Percentiles rank a stretch among this genome's conserved stretches.
Evolutionary conservation across 1,140 invertebrate species (phyloP).

Genomic region (Pteromalus puparum): DNA sequence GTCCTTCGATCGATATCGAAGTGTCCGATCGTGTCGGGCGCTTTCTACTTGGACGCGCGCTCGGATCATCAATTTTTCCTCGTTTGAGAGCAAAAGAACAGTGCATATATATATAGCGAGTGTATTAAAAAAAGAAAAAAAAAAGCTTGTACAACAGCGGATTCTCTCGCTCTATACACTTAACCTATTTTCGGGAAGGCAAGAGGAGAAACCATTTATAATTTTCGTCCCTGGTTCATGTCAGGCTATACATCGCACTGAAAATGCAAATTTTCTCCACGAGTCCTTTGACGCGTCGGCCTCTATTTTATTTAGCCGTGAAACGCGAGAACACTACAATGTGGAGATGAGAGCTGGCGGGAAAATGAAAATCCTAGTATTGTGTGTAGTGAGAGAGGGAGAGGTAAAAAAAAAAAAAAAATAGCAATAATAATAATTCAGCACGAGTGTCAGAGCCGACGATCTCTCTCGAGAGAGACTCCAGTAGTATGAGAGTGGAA

Average conservation of each 20-base stretch:
- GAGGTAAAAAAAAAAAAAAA: neutral
- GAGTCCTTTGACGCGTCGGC: neutral
- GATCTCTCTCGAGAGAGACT: neutral
- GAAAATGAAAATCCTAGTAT: neutral
- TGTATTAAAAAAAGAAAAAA: slow-evolving; percentile 1
- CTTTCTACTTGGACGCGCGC: neutral
- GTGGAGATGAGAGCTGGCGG: neutral
- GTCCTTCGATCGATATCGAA: no score
- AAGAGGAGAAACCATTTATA: slow-evolving; percentile 16
- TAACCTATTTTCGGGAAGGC: slow-evolving; percentile 24
- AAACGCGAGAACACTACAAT: neutral
- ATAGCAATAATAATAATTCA: neutral
- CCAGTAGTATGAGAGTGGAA: slow-evolving; percentile 30
- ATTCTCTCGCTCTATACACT: neutral
- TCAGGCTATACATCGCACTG: slow-evolving; percentile 13
- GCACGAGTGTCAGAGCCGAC: neutral
- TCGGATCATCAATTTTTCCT: no score
- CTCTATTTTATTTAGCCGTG: neutral
- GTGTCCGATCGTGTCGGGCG: neutral
- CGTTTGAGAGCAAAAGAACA: neutral
- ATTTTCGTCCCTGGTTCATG: neutral
- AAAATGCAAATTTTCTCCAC: slow-evolving; percentile 12
- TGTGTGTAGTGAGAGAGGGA: neutral
- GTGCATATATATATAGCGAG: no score
- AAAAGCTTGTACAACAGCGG: neutral